phyloP scores from a whole-genome alignment of 2,113 vertebrate species.

The Salminus brasiliensis region DNA sequence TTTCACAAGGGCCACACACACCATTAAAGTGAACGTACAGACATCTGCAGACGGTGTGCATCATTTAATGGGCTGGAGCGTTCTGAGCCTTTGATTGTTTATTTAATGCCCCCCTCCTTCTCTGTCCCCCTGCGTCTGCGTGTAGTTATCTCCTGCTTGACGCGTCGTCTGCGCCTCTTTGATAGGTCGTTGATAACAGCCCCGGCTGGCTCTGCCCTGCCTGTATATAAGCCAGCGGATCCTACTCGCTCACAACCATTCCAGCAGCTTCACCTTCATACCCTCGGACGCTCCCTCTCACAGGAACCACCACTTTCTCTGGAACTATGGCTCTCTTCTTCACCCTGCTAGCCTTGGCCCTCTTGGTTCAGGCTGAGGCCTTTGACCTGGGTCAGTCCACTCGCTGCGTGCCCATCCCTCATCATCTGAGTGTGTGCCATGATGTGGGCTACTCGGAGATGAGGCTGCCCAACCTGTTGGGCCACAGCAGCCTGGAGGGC shows the following conservation, averaged over 20 bases:
- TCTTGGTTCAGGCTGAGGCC: constrained; percentile 55
- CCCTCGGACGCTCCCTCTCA: constrained; percentile 36
- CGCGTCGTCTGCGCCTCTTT: constrained; percentile 74
- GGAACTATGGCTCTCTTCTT: constrained; percentile 60
- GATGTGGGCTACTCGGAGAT: constrained; percentile 87
- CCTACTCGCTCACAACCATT: constrained; percentile 26
- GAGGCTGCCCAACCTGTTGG: constrained; percentile 88
- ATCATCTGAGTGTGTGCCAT: constrained; percentile 83
- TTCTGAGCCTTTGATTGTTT: constrained; percentile 45
- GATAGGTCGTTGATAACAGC: constrained; percentile 79
- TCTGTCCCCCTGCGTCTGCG: constrained; percentile 68
- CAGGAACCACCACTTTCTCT: background rate
- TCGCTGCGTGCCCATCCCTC: constrained; percentile 83
- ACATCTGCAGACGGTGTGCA: background rate
- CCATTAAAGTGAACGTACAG: background rate
- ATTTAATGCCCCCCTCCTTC: constrained; percentile 41
- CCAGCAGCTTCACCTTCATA: background rate
- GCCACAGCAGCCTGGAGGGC: constrained; percentile 81
- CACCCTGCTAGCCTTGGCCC: constrained; percentile 48
- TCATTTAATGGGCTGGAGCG: constrained; percentile 17
- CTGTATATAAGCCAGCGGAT: constrained; percentile 66
- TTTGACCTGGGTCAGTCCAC: constrained; percentile 89
- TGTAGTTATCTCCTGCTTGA: constrained; percentile 71
- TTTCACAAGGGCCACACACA: background rate
- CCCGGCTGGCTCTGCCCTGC: constrained; percentile 59